Conservation (phyloP, 2,797 vertebrate species). For the Urophycis tenuis region DNA sequence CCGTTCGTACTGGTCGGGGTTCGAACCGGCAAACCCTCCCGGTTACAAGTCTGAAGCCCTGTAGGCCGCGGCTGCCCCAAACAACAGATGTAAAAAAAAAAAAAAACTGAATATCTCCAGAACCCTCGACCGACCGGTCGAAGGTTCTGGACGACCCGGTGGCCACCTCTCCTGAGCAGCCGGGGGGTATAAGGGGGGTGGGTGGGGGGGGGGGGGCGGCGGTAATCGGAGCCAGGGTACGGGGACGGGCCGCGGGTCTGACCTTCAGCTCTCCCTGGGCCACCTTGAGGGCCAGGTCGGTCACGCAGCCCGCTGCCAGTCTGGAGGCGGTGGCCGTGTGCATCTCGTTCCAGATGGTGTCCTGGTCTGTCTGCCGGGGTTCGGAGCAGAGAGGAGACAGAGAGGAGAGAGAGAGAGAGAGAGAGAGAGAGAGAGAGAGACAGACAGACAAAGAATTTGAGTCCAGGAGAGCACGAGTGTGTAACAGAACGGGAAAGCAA, state of each 20-base stretch:
- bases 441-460: not conserved
- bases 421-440: conserved; percentile 19
- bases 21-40: no score
- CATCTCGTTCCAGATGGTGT: conserved; percentile 85
- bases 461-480: not conserved
- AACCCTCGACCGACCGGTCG: no score
- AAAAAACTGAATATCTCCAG: no score
- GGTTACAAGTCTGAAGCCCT: no score
- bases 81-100: no score
- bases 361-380: conserved; percentile 74
- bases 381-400: not conserved
- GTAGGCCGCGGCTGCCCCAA: no score
- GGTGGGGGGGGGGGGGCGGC: no score
- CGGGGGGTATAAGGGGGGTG: not conserved
- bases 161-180: no score
- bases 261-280: conserved; percentile 86
- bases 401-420: no score
- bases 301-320: conserved; percentile 82
- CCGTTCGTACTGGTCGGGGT: no score
- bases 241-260: not conserved
- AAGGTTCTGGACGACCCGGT: no score
- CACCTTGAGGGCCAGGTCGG: conserved; percentile 84
- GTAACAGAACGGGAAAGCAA: not conserved
- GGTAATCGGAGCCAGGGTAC: not conserved
- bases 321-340: conserved; percentile 80